Base-by-base conservation (phyloP, 2,113 vertebrate species). In the Nestor notabilis region DNA sequence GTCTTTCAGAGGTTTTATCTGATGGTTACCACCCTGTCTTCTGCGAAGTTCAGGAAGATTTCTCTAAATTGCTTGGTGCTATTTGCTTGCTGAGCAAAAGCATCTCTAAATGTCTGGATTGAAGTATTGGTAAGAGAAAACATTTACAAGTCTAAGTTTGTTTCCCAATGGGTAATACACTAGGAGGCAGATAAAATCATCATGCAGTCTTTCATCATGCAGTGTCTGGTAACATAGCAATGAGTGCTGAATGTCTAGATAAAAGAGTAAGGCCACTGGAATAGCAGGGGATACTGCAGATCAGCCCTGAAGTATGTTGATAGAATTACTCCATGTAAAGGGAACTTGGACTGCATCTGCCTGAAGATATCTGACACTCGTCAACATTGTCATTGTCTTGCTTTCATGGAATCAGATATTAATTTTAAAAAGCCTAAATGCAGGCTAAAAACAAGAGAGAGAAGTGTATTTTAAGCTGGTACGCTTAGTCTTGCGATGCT, bases 141-240 rank as follows among this genome's bases (percentile, higher is more conserved):
- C 82, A 88, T 95, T 95, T 93, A 93, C 90, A 94, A 93, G 90
- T 86, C 88, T 81, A 92, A 93, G 75, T 95, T 91, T 86, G 71
- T 50, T 96, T 76, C 90, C 90, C 76, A 64, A 18, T 86, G 92
- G 71, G 64, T 83, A 94, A 87, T 93, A 86, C 37, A 25, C 89
- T 49, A 68, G 65, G 66, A 95, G 61, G 77, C 56, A 91, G 94
- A 97, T 95, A 95, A 87, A 95, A 96, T 96, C 94, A 76, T 91
- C 86, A 35, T 39, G 52, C 72, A 61, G 88, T 65, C 84, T 95
- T 96, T 97, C 89, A 61, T 87, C 92, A 56, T 43, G 86, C 94
- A 84, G 96, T 87, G 94, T 97, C 94, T 95, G 94, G 94, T 97
- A 92, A 87, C 92, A 89, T 53, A 83, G 91, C 77, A 27, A 5